phyloP scores from a whole-genome alignment of 2,113 vertebrate species.

The Axis porcinus region DNA sequence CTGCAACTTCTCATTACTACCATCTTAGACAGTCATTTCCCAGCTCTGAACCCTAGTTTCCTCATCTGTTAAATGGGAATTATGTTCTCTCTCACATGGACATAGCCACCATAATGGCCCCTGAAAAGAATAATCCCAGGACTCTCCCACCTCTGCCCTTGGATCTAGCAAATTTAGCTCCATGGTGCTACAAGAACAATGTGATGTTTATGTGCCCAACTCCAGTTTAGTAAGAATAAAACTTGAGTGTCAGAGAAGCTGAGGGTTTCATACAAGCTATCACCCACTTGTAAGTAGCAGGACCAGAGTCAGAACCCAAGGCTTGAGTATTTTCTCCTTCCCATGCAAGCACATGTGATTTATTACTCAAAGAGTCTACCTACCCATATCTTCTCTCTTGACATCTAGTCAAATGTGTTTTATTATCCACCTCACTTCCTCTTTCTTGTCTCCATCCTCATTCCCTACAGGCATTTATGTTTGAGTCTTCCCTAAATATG shows the following conservation, averaged over 20 bases:
- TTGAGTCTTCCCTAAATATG: constrained; percentile 94
- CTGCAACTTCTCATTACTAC: background rate
- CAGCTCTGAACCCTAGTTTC: background rate
- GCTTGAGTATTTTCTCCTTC: background rate
- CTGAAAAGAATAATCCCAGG: background rate
- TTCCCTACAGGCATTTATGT: constrained; percentile 93
- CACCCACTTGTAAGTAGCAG: background rate
- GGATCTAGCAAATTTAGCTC: background rate
- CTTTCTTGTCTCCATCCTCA: background rate
- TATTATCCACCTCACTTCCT: background rate
- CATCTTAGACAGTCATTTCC: background rate
- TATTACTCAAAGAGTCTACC: background rate
- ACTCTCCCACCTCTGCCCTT: background rate
- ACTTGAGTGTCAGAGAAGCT: background rate
- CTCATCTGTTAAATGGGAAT: background rate
- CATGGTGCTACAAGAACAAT: background rate
- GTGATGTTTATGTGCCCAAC: background rate
- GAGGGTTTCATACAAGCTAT: background rate
- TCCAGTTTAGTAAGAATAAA: background rate
- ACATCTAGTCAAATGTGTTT: background rate
- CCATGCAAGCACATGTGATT: background rate
- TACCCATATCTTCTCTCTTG: background rate
- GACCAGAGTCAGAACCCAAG: background rate
- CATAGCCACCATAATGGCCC: background rate
- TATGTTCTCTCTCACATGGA: background rate